Conservation (phyloP, 2,888 invertebrate genomes). For the Metalampra italica region DNA sequence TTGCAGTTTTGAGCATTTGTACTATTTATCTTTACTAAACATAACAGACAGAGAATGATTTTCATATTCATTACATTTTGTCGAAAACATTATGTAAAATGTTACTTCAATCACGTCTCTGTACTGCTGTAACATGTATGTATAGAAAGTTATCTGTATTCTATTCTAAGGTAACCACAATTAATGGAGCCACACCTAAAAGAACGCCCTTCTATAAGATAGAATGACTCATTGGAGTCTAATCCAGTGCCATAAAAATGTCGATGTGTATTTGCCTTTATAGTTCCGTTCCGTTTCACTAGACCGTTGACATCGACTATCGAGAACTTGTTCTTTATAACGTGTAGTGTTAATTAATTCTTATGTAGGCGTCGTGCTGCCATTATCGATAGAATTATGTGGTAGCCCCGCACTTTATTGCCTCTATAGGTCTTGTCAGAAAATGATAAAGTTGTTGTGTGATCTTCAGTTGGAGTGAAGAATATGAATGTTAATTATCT, state of each 20-base stretch:
- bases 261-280: constrained; percentile 49
- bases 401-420: constrained; percentile 69
- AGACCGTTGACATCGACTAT: constrained; percentile 59
- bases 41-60: neutral
- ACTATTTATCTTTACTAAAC: no score
- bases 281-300: constrained; percentile 62
- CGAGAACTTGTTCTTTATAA: constrained; percentile 61
- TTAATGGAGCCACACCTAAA: constrained; percentile 42
- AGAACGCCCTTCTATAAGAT: constrained; percentile 39
- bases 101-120: neutral
- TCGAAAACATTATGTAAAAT: neutral
- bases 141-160: no score
- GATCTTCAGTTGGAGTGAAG: constrained; percentile 36
- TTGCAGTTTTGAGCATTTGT: no score
- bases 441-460: constrained; percentile 56
- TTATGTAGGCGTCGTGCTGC: constrained; percentile 64
- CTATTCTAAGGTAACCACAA: constrained; percentile 29
- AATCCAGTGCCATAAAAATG: constrained; percentile 60
- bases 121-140: no score
- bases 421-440: constrained; percentile 53
- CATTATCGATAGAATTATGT: constrained; percentile 71
- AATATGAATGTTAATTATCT: constrained; percentile 35
- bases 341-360: constrained; percentile 74
- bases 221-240: constrained; percentile 61
- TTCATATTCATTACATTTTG: neutral